A percentile compares a stretch with the other conserved stretches of the same genome.
These are phyloP conservation scores for Podotricha telesiphe DNA, from an alignment of 2,888 invertebrate genomes.

Conservation along the genomic window DNA sequence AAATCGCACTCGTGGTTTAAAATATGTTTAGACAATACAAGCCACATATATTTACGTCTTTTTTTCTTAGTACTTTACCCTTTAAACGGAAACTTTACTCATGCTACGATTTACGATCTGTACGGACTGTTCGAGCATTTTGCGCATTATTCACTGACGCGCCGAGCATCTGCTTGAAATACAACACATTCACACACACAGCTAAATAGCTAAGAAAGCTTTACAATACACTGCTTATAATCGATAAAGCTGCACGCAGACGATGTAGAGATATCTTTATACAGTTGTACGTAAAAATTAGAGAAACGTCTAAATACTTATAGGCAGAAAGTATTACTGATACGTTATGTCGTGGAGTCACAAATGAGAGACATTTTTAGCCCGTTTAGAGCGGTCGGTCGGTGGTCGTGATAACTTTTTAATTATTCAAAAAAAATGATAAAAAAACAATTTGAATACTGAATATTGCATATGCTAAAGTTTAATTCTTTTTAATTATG, in stretches of 20 bases:
- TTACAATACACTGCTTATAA: conserved; percentile 47
- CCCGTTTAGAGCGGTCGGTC: too few species aligned
- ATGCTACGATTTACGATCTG: conserved; percentile 37
- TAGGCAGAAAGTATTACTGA: background rate
- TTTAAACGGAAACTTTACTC: conserved; percentile 34
- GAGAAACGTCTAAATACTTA: background rate
- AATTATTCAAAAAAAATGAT: too few species aligned
- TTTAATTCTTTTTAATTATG: too few species aligned
- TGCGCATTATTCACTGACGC: conserved; percentile 30
- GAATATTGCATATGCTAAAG: too few species aligned
- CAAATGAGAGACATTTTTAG: too few species aligned
- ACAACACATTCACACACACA: conserved; percentile 45
- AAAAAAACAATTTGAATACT: too few species aligned
- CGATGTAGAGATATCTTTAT: background rate
- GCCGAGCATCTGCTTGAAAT: conserved; percentile 36
- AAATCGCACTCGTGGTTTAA: background rate
- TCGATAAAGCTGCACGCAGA: conserved; percentile 28
- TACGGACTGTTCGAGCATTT: conserved; percentile 34
- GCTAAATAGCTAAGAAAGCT: conserved; percentile 55
- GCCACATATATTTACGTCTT: conserved; percentile 3
- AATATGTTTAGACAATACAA: background rate
- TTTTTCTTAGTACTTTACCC: conserved; percentile 35
- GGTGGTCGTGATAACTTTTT: too few species aligned
- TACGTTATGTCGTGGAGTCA: too few species aligned
- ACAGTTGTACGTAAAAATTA: background rate